Conservation (phyloP, 2,888 invertebrate species). For the Drymonia ruficornis region DNA sequence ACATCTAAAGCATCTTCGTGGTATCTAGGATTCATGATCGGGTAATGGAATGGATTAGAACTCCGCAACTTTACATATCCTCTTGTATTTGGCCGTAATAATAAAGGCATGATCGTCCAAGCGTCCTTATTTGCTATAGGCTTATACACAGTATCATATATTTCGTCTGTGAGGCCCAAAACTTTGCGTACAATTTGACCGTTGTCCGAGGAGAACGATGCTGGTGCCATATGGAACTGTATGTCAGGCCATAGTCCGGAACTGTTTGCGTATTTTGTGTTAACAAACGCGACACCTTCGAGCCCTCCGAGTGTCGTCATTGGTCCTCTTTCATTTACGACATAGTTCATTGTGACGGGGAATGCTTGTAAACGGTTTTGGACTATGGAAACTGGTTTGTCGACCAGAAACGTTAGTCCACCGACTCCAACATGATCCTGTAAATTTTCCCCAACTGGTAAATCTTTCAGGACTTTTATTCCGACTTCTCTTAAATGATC, state of each 20-base stretch:
- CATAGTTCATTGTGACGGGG: slow-evolving; percentile 92
- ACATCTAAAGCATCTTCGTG: slow-evolving; percentile 92
- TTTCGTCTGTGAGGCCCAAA: slow-evolving; percentile 90
- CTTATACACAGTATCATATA: slow-evolving; percentile 91
- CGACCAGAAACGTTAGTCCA: slow-evolving; percentile 91
- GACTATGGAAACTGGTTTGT: slow-evolving; percentile 93
- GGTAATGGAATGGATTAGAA: slow-evolving; percentile 94
- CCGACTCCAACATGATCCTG: slow-evolving; percentile 96
- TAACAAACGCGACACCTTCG: slow-evolving; percentile 94
- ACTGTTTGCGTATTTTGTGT: slow-evolving; percentile 92
- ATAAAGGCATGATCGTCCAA: slow-evolving; percentile 94
- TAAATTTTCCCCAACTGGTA: slow-evolving; percentile 92
- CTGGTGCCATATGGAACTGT: slow-evolving; percentile 97
- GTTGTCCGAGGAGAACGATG: slow-evolving; percentile 92
- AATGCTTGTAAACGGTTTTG: slow-evolving; percentile 91
- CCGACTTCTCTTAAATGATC: slow-evolving; percentile 88
- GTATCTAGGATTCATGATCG: slow-evolving; percentile 96
- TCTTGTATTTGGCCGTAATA: slow-evolving; percentile 91
- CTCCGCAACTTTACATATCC: slow-evolving; percentile 91
- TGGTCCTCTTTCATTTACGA: slow-evolving; percentile 91
- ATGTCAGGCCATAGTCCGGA: slow-evolving; percentile 94
- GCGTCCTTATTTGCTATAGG: slow-evolving; percentile 92
- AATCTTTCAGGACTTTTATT: slow-evolving; percentile 90
- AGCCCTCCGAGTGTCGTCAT: slow-evolving; percentile 95
- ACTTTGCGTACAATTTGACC: slow-evolving; percentile 91